phyloP scores from a whole-genome alignment of 2,888 invertebrate genomes.

The Aporophyla lueneburgensis region DNA sequence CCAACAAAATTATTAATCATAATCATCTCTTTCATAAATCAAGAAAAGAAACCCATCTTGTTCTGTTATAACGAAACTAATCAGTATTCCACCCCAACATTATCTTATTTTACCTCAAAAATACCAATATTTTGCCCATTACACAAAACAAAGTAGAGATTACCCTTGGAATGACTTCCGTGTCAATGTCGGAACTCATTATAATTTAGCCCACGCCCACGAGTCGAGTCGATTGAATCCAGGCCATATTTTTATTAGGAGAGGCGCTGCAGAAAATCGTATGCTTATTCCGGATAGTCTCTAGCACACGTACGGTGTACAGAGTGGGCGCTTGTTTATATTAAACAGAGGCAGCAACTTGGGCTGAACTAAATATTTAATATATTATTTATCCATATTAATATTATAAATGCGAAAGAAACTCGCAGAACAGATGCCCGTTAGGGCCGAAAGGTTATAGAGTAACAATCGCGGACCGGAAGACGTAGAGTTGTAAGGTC shows the following conservation, averaged over 20 bases:
- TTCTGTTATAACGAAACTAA: neutral
- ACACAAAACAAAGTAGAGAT: constrained; percentile 42
- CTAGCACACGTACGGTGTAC: constrained; percentile 48
- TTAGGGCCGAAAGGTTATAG: too few species aligned
- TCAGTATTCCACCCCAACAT: constrained; percentile 26
- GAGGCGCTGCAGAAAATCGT: constrained; percentile 68
- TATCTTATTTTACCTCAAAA: constrained; percentile 34
- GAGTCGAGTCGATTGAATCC: constrained; percentile 53
- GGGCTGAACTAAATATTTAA: too few species aligned
- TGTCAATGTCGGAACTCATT: constrained; percentile 55
- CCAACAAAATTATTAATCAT: neutral
- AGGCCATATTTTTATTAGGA: constrained; percentile 70
- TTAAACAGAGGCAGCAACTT: constrained; percentile 39
- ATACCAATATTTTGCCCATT: constrained; percentile 39
- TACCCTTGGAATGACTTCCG: constrained; percentile 36
- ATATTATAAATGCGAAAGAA: neutral
- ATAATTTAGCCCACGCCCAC: constrained; percentile 57
- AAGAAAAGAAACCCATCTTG: neutral
- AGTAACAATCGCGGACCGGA: too few species aligned
- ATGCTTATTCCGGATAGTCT: constrained; percentile 68
- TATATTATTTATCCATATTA: neutral
- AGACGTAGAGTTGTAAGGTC: too few species aligned
- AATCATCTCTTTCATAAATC: neutral
- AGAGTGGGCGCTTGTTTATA: constrained; percentile 48
- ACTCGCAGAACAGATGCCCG: too few species aligned